Percentiles rank a stretch among this genome's conserved stretches.
phyloP scores from a whole-genome alignment of 2,797 vertebrate species.

The Delichon dasypus region DNA sequence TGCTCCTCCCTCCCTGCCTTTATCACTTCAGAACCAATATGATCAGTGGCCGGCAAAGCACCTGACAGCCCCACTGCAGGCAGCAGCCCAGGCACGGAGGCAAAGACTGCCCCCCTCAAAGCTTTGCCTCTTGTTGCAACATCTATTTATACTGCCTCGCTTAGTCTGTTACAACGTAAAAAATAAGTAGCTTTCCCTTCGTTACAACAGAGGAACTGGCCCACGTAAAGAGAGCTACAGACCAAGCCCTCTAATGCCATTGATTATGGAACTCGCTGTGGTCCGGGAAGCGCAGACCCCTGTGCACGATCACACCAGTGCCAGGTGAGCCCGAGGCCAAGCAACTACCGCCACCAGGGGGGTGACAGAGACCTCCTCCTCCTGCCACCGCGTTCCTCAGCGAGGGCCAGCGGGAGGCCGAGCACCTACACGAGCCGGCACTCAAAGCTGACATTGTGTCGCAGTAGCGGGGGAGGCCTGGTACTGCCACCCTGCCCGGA shows the following conservation, averaged over 20 bases:
- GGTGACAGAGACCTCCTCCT: not conserved
- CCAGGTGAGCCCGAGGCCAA: not conserved
- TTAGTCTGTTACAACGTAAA: not conserved
- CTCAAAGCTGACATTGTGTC: slow-evolving; percentile 68
- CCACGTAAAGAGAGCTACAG: not conserved
- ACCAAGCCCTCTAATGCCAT: not conserved
- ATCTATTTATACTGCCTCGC: not conserved
- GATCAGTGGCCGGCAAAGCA: not conserved
- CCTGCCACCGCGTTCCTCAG: slow-evolving; percentile 25
- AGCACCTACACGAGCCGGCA: slow-evolving; percentile 48
- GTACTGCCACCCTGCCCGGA: slow-evolving; percentile 59
- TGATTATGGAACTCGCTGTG: accelerated
- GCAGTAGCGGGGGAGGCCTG: slow-evolving; percentile 42
- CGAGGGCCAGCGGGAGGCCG: slow-evolving; percentile 2
- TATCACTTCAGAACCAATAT: not conserved
- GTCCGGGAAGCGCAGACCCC: not conserved
- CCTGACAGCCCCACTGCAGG: not conserved
- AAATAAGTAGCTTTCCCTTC: not conserved
- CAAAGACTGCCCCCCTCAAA: not conserved
- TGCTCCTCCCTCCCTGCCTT: not conserved
- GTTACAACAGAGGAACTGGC: not conserved
- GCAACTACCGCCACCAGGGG: not conserved
- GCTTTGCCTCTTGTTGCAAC: not conserved
- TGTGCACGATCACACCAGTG: not conserved
- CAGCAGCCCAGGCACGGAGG: not conserved